Base-by-base conservation (phyloP, 2,797 vertebrate genomes). In the Neomorphus geoffroyi region DNA sequence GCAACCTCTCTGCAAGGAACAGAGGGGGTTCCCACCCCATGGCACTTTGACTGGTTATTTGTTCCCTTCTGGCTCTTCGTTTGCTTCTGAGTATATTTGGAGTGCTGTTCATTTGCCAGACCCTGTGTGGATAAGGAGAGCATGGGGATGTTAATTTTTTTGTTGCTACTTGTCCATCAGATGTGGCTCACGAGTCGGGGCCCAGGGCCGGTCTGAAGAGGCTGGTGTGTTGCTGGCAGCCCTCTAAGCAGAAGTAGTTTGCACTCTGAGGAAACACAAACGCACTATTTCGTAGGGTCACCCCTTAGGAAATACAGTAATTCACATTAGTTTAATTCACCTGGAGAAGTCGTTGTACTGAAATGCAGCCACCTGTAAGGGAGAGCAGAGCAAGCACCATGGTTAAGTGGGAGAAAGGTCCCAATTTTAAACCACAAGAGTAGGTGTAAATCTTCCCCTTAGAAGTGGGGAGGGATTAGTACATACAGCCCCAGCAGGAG, bases 391-490 rank as follows among this genome's bases (percentile, higher is more conserved):
- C 45, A 57, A 32, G 48, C 41, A 27, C 13, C 1, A 2, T 3
- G 48, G 23, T 39, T 48, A 77, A 70, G 84, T 8, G 80, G 80
- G 81, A 80, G 89, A 93, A 93, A 96, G 80, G 89, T 67, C 43
- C 72, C 75, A 17, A 4, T 64, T 60, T 56, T 74, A 46, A 56
- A 64, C 1, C 66, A 51, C 78, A 60, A 61, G 48, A 91, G 93
- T 66, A 19, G 85, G 85, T 81, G 82, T 50, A 45, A 92, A 79
- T 15, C 50, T 65, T 37, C 80, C 57, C 82, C 28, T 84, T 15
- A 64, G 80, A 77, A 90, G 86, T 43, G 72, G 79, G 69, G 46
- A 90, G 80, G 75, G 87, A 86, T 88, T 57, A 22, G 87, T 17
- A 53, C 30, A 0, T 53, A 66, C 89, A 84, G 66, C 77, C 85